phyloP scores from a whole-genome alignment of 2,888 invertebrate genomes.

The Glaucopsyche alexis region DNA sequence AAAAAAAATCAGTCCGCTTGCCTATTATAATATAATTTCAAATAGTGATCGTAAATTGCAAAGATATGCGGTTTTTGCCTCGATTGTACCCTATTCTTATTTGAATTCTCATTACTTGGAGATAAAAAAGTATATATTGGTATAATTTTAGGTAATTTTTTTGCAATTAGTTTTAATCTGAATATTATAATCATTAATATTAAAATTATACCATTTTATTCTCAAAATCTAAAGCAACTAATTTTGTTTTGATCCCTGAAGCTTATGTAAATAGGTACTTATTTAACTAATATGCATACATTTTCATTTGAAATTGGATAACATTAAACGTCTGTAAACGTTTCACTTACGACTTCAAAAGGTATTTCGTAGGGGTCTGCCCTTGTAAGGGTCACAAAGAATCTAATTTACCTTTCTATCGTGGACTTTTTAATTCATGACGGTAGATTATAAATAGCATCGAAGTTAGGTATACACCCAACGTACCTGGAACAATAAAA shows the following conservation, averaged over 20 bases:
- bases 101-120: neutral
- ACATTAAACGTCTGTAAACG: slow-evolving; percentile 20
- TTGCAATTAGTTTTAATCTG: too few species aligned
- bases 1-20: too few species aligned
- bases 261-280: neutral
- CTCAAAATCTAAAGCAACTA: too few species aligned
- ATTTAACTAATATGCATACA: neutral
- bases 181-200: neutral
- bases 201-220: too few species aligned
- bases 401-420: slow-evolving; percentile 35
- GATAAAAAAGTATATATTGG: neutral
- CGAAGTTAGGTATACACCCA: too few species aligned
- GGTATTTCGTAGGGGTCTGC: slow-evolving; percentile 9
- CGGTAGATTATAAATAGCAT: neutral
- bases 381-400: slow-evolving; percentile 24
- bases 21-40: too few species aligned
- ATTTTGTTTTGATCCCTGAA: too few species aligned
- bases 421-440: slow-evolving; percentile 4
- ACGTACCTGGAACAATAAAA: neutral
- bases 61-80: too few species aligned
- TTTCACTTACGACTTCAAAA: slow-evolving; percentile 27
- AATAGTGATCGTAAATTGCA: too few species aligned
- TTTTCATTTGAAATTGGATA: slow-evolving; percentile 20
- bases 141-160: too few species aligned
- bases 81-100: too few species aligned